Evolutionary conservation across 1,140 invertebrate genomes (phyloP), one percentile per base, ranked within the genome.

Genomic region (Zelostemma sp.): DNA sequence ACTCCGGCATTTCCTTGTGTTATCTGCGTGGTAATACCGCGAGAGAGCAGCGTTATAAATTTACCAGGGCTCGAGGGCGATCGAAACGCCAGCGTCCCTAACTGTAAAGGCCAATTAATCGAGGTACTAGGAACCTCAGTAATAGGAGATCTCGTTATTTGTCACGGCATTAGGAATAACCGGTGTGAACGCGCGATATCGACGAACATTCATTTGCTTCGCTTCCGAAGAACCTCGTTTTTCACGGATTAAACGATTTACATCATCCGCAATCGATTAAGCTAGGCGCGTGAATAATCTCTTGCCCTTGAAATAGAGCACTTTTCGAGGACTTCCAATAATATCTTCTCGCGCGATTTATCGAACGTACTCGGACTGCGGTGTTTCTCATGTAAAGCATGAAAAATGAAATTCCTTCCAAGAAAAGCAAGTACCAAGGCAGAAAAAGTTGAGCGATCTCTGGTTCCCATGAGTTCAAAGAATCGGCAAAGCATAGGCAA

Each of bases 101-200:
- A 81, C 79, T 76, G 69, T 80, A 75, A 66, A 71, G 66, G 67
- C 70, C 76, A 79, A 80, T 80, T 80, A 80, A 80, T 80, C 78
- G 40, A 72, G 58, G 62, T 72, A 79, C 79, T 50, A 62, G 46
- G 73, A 79, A 77, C 65, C 68, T 64, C 53, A 63, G 64, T 77
- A 79, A 79, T 76, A 72, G 71, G 49, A 64, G 71, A 75, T 80
- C 77, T 74, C 66, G 68, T 73, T 68, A 73, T 73, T 73, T 73
- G 70, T 73, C 70, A 73, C 66, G 65, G 71, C 71, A 73, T 73
- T 70, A 68, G 68, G 68, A 72, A 68, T 57, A 74, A 66, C 64
- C 68, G 68, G 72, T 62, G 65, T 54, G 65, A 65, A 70, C 56
- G 55, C 61, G 54, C 46, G 68, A 66, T 66, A 72, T 72, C 61